Evolutionary conservation across 2,113 vertebrate genomes (phyloP).

Genomic region (Alligator sinensis): DNA sequence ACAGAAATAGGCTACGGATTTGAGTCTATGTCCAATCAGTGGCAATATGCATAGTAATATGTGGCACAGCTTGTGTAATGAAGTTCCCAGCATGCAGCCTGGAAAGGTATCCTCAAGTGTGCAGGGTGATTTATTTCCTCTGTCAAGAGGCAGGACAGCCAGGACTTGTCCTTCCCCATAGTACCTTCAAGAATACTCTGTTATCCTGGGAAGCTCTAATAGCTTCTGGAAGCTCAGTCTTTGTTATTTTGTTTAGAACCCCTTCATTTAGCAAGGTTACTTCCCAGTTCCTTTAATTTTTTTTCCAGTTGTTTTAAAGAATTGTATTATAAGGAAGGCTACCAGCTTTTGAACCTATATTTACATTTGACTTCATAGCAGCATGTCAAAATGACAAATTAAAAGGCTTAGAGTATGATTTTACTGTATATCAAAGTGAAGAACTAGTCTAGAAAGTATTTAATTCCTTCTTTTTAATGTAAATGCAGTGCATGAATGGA

Average conservation of each 20-base stretch:
- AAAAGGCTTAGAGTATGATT: neutral
- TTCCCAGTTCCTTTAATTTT: conserved; percentile 41
- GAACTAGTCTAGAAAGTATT: neutral
- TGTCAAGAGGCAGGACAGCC: conserved; percentile 97
- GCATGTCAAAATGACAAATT: conserved; percentile 16
- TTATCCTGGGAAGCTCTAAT: conserved; percentile 75
- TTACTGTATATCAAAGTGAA: neutral
- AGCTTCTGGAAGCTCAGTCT: conserved; percentile 48
- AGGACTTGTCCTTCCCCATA: conserved; percentile 94
- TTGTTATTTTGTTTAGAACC: conserved; percentile 58
- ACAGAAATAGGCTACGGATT: conserved; percentile 94
- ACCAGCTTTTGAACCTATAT: neutral
- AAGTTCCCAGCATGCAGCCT: conserved; percentile 98
- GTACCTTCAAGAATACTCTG: conserved; percentile 86
- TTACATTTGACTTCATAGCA: conserved; percentile 18
- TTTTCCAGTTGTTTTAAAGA: conserved; percentile 34
- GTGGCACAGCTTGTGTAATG: conserved; percentile 97
- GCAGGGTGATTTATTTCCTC: conserved; percentile 98
- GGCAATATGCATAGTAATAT: conserved; percentile 97
- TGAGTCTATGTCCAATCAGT: conserved; percentile 89
- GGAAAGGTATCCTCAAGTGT: conserved; percentile 98
- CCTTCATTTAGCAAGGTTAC: conserved; percentile 59
- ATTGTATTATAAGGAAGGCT: neutral
- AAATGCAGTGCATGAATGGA: accelerated
- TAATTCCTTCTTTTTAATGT: conserved; percentile 22